Percentiles rank a stretch among this genome's conserved stretches.
Conservation (phyloP, 1,140 invertebrate genomes). For the Zaprionus ornatus region DNA sequence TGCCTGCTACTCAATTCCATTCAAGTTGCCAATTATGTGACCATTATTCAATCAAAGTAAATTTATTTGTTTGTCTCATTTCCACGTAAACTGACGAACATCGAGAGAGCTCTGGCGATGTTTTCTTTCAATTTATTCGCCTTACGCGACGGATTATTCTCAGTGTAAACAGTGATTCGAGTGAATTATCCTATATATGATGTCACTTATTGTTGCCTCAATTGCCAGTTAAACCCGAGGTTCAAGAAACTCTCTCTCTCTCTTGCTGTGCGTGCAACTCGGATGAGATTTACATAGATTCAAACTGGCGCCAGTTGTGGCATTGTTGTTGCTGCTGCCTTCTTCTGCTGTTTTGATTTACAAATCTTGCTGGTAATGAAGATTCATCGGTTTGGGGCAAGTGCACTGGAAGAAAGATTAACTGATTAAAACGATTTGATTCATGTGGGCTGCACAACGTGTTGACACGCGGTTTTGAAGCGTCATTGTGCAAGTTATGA, state of each 20-base stretch:
- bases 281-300: slow-evolving; percentile 27
- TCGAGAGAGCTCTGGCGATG: slow-evolving; percentile 9
- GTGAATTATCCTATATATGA: slow-evolving; percentile 72
- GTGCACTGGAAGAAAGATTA: not conserved
- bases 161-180: slow-evolving; percentile 65
- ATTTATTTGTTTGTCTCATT: slow-evolving; percentile 84
- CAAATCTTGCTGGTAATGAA: slow-evolving; percentile 36
- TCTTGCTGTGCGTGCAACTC: not conserved
- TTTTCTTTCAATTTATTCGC: slow-evolving; percentile 76
- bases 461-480: not conserved
- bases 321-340: not conserved
- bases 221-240: slow-evolving; percentile 59
- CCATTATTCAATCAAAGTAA: slow-evolving; percentile 84
- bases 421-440: slow-evolving; percentile 30
- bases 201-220: slow-evolving; percentile 71
- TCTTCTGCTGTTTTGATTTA: slow-evolving; percentile 33
- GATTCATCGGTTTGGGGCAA: slow-evolving; percentile 19
- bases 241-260: slow-evolving; percentile 70
- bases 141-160: slow-evolving; percentile 73
- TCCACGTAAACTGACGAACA: slow-evolving; percentile 67
- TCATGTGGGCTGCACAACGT: slow-evolving; percentile 31
- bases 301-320: slow-evolving; percentile 43
- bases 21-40: slow-evolving; percentile 83
- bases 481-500: not conserved
- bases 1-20: slow-evolving; percentile 84